Base-by-base conservation (phyloP, 2,113 vertebrate species). In the Ibidorhyncha struthersii region DNA sequence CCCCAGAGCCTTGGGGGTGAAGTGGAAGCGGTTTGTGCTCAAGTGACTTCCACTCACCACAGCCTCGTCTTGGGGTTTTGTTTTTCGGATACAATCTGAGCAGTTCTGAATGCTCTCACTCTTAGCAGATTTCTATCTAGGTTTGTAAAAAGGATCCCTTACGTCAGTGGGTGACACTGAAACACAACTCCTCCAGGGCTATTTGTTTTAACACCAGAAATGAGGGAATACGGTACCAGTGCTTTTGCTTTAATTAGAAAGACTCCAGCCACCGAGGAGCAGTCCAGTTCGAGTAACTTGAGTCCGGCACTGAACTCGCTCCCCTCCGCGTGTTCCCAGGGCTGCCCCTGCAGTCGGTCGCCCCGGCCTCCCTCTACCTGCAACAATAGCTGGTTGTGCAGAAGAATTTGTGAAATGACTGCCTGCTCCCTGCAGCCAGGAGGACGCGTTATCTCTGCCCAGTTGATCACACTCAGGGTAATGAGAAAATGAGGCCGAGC, bases 401-500 rank as follows among this genome's bases (percentile, higher is more conserved):
- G 95, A 98, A 98, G 98, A 98, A 98, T 98, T 98, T 97, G 96
- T 96, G 97, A 96, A 97, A 97, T 97, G 97, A 97, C 97, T 92
- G 96, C 96, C 97, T 96, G 97, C 97, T 97, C 97, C 91, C 93
- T 81, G 72, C 86, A 92, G 96, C 97, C 94, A 89, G 95, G 96
- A 80, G 96, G 95, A 92, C 93, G 79, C 92, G 97, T 98, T 98
- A 97, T 98, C 98, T 98, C 96, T 97, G 96, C 97, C 97, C 95
- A 96, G 97, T 98, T 97, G 97, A 98, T 98, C 98, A 96, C 70
- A 93, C 96, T 96, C 52, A 38, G 94, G 73, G 98, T 98, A 98
- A 98, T 97, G 98, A 98, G 98, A 97, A 98, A 98, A 98, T 96
- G 97, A 98, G 97, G 98, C 97, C 95, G 97, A 97, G 97, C 96